Evolutionary conservation across 1,140 invertebrate genomes (phyloP), one percentile per base, ranked within the genome.

Genomic region (Drosophila arizonae): DNA sequence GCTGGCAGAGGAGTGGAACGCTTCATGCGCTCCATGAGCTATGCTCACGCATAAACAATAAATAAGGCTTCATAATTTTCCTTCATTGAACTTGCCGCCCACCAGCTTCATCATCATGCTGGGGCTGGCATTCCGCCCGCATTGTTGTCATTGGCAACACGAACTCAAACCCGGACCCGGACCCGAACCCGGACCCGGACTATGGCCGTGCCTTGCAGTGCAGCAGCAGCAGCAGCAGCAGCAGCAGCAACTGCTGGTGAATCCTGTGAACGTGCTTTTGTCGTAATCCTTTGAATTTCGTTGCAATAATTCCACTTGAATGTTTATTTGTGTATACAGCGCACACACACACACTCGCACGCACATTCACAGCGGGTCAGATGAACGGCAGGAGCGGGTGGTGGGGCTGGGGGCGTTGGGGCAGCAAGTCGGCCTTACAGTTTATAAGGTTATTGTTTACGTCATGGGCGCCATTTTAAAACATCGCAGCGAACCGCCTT

Each of bases 251-350:
- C 57, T 74, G 55, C 65, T 69, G 65, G 45, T 67, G 80, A 90
- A 90, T 90, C 90, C 85, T 77, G 76, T 81, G 89, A 90, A 90
- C 90, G 90, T 90, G 90, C 89, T 86, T 90, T 89, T 87, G 85
- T 84, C 90, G 82, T 90, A 90, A 90, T 90, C 90, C 90, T 90
- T 90, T 90, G 90, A 84, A 90, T 90, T 90, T 90, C 86, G 89
- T 87, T 90, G 90, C 89, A 90, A 90, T 90, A 90, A 90, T 90
- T 90, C 89, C 90, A 90, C 84, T 90, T 90, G 77, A 85, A 85
- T 90, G 87, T 90, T 89, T 88, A 88, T 88, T 89, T 88, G 85
- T 86, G 82, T 86, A 86, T 86, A 86, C 72, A 86, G 82, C 82
- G 28, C 77, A 54, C 72, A 63, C 79, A 81, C 73, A 61, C 65